Evolutionary conservation across 2,113 vertebrate species (phyloP).

Genomic region (Coptodon bakossiorum): DNA sequence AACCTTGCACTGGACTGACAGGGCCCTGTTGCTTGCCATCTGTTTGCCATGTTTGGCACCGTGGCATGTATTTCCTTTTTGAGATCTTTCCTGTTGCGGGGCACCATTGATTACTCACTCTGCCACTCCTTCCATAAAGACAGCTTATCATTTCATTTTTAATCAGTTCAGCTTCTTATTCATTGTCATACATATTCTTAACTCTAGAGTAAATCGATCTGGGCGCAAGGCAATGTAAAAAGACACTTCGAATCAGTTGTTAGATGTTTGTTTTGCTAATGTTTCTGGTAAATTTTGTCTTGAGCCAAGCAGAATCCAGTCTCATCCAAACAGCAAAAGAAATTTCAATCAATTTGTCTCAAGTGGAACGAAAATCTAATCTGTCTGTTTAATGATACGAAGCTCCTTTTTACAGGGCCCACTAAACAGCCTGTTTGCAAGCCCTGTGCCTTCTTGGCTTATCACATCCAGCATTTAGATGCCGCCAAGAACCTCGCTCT

Average conservation of each 20-base stretch:
- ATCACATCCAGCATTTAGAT: conserved; percentile 21
- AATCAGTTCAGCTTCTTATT: not conserved
- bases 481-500: not conserved
- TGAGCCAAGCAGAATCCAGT: conserved; percentile 38
- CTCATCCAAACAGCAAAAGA: conserved; percentile 46
- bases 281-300: conserved; percentile 11
- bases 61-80: conserved; percentile 13
- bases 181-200: not conserved
- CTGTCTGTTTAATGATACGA: conserved; percentile 53
- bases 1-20: conserved; percentile 41
- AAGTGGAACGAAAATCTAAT: conserved; percentile 61
- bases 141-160: not conserved
- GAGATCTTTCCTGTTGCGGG: conserved; percentile 13
- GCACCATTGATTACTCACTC: conserved; percentile 21
- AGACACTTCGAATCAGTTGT: not conserved
- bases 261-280: conserved; percentile 31
- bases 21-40: conserved; percentile 59
- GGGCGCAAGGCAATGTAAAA: not conserved
- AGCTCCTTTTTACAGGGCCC: conserved; percentile 11
- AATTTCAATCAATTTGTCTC: conserved; percentile 53
- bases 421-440: conserved; percentile 16
- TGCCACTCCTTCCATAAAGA: not conserved
- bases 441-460: conserved; percentile 5
- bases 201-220: not conserved
- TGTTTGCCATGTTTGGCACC: conserved; percentile 50